These are phyloP conservation scores for Silurus meridionalis DNA, from an alignment of 2,113 vertebrate species.

Conservation along the genomic window DNA sequence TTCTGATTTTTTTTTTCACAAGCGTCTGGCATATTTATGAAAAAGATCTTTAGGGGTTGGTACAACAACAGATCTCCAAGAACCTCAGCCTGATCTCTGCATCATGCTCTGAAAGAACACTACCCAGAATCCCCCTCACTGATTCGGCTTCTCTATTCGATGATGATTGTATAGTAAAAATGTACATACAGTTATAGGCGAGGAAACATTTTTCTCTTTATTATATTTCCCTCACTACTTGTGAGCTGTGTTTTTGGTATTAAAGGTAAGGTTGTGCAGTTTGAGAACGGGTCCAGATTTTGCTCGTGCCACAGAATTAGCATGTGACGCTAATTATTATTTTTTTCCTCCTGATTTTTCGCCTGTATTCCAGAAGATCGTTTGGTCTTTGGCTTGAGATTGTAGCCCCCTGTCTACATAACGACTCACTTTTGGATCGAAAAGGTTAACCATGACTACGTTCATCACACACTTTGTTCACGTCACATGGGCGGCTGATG, in stretches of 20 bases:
- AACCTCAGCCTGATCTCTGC: constrained; percentile 2
- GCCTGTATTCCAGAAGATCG: constrained; percentile 14
- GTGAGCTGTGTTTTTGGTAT: constrained; percentile 14
- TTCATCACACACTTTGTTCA: not conserved
- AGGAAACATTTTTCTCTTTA: constrained; percentile 23
- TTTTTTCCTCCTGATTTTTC: constrained; percentile 33
- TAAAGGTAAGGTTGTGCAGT: not conserved
- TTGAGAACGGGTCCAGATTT: constrained; percentile 5
- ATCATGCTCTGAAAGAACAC: not conserved
- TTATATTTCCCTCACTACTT: constrained; percentile 25
- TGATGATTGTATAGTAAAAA: constrained; percentile 5
- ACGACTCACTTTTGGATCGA: not conserved
- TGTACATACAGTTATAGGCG: not conserved
- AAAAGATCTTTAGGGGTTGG: not conserved
- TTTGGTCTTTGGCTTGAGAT: constrained; percentile 13
- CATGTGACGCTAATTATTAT: not conserved
- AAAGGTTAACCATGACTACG: not conserved
- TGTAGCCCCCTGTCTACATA: constrained; percentile 21
- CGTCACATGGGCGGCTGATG: not conserved
- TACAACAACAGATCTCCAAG: not conserved
- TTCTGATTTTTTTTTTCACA: constrained; percentile 16
- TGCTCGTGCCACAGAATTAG: constrained; percentile 17
- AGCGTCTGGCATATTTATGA: constrained; percentile 15
- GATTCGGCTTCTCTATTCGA: not conserved
- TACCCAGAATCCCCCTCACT: not conserved